Percentiles rank a stretch among this genome's conserved stretches.
These are phyloP conservation scores for Caenorhabditis tropicalis DNA, from an alignment of 1,140 invertebrate genomes.

Conservation along the genomic window DNA sequence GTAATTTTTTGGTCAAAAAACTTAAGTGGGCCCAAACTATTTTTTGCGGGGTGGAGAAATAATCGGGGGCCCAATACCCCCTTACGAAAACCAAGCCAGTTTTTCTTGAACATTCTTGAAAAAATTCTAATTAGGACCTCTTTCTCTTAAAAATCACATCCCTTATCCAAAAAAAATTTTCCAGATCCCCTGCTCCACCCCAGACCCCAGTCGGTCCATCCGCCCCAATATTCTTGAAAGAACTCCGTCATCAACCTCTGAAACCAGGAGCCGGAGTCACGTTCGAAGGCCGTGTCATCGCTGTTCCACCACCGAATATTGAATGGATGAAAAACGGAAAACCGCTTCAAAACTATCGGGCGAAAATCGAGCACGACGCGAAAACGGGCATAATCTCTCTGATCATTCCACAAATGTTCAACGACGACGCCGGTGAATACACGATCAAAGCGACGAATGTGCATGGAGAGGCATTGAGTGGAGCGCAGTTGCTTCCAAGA, in stretches of 20 bases:
- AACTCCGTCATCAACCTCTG: conserved; percentile 67
- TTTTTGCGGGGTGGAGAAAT: too few species aligned
- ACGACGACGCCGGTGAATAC: conserved; percentile 75
- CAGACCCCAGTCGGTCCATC: conserved; percentile 68
- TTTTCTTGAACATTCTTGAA: too few species aligned
- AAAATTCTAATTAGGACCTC: too few species aligned
- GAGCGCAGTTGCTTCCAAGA: conserved; percentile 61
- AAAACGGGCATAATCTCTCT: conserved; percentile 66
- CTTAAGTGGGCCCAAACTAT: too few species aligned
- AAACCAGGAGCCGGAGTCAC: conserved; percentile 61
- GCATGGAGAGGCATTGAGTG: conserved; percentile 75
- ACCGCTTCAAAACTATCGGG: conserved; percentile 75
- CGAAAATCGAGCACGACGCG: conserved; percentile 75
- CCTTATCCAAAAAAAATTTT: too few species aligned
- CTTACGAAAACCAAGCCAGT: too few species aligned
- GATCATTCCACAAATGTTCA: conserved; percentile 67
- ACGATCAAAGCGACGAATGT: conserved; percentile 87
- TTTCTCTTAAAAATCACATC: too few species aligned
- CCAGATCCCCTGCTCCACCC: conserved; percentile 67
- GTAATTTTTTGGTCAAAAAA: too few species aligned
- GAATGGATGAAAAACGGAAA: conserved; percentile 95
- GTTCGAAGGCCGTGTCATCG: conserved; percentile 67
- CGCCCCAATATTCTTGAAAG: conserved; percentile 69
- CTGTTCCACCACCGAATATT: conserved; percentile 63
- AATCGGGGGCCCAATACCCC: too few species aligned